These are phyloP conservation scores for Phalera bucephala DNA, from an alignment of 2,888 invertebrate species.

Conservation along the genomic window DNA sequence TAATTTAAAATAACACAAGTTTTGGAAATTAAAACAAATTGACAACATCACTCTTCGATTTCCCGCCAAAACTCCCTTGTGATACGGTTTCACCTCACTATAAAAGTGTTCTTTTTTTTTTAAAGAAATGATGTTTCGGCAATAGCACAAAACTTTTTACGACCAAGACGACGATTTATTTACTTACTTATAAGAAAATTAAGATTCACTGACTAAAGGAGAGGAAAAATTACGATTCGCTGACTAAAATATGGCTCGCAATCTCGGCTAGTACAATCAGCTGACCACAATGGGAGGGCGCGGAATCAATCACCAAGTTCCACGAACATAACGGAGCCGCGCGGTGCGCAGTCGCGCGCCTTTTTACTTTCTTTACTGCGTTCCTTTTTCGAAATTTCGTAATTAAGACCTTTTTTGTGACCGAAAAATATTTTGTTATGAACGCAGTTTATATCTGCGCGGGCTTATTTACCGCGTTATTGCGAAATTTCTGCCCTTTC, in stretches of 20 bases:
- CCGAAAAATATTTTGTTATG: conserved; percentile 35
- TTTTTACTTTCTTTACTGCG: conserved; percentile 56
- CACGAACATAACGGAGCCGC: conserved; percentile 54
- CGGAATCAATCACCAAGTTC: conserved; percentile 67
- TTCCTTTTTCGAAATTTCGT: conserved; percentile 65
- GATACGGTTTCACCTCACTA: no score
- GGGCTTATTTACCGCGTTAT: conserved; percentile 29
- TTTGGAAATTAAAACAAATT: no score
- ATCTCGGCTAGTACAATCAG: conserved; percentile 24
- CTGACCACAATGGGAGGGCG: conserved; percentile 46
- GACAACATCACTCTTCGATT: no score
- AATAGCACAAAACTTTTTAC: no score
- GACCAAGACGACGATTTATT: no score
- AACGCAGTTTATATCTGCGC: conserved; percentile 30
- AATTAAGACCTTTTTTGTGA: conserved; percentile 63
- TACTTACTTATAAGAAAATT: no score
- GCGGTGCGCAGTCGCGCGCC: conserved; percentile 31
- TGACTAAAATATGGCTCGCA: background rate
- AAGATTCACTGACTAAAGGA: no score
- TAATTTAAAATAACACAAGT: no score
- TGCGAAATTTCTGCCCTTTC: conserved; percentile 24
- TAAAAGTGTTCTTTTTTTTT: no score
- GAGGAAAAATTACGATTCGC: background rate
- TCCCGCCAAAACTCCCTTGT: no score
- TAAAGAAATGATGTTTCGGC: no score